Evolutionary conservation across 2,888 invertebrate species (phyloP).

Genomic region (Blastobasis lacticolella): DNA sequence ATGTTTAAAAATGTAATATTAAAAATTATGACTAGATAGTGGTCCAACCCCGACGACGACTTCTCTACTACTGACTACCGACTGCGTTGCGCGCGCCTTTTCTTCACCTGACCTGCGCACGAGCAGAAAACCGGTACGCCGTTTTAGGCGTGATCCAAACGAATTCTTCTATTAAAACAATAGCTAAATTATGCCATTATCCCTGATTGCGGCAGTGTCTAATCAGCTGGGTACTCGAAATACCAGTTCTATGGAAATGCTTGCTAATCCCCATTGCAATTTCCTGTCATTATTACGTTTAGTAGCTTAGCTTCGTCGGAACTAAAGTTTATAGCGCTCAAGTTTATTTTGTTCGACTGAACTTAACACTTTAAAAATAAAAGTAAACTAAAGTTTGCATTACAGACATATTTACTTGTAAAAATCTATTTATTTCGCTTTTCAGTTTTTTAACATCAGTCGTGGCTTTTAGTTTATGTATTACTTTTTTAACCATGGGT

Average conservation of each 20-base stretch:
- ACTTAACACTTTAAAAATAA: neutral
- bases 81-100: conserved; percentile 61
- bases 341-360: neutral
- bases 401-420: neutral
- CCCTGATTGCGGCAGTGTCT: conserved; percentile 26
- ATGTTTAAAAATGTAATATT: conserved; percentile 39
- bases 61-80: conserved; percentile 61
- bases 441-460: neutral
- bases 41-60: conserved; percentile 62
- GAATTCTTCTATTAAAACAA: conserved; percentile 56
- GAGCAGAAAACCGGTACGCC: conserved; percentile 60
- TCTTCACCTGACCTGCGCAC: conserved; percentile 55
- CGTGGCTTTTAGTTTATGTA: too few relatives aligned
- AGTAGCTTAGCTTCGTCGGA: neutral
- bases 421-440: too few relatives aligned
- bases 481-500: too few relatives aligned
- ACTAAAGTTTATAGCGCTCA: neutral
- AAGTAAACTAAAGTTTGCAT: neutral
- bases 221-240: conserved; percentile 23
- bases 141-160: conserved; percentile 53
- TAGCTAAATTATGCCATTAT: conserved; percentile 33
- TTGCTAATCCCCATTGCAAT: neutral
- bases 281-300: neutral
- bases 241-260: neutral
- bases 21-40: conserved; percentile 60